Base-by-base conservation (phyloP, 2,888 invertebrate species). In the Automeris io region DNA sequence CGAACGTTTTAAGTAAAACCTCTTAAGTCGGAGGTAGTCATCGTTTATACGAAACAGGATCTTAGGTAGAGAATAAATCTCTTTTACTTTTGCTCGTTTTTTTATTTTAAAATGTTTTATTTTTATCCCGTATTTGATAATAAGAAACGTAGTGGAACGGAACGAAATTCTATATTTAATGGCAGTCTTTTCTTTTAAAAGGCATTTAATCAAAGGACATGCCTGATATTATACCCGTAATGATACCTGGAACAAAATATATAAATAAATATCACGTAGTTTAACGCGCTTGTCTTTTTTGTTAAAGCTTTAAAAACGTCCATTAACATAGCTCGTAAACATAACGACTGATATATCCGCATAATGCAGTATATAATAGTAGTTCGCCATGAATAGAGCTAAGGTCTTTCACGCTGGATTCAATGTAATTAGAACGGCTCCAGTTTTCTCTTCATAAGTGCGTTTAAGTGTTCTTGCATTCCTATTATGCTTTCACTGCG, bases 341-440 rank as follows among this genome's bases (percentile, higher is more conserved):
- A 47, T 51, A 58, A 52, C 54, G 57, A 51, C 53, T 22, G 32
- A 32, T n/a, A 6, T 16, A 29, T 9, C 9, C 8, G 19, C 19
- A 22, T 35, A 24, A 22, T 18, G 31, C 19, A 33, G n/a, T 19
- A 6, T 29, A n/a, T 37, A 61, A 65, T 64, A 70, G 69, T 62
- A 59, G 51, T 50, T 46, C 49, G 62, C 66, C 54, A 62, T 79
- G 76, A 80, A 80, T 74, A 64, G 61, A 53, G 53, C 54, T 46
- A 57, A n/a, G 54, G 67, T 62, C 66, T 77, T 77, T 80, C 72
- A 69, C 66, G 64, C 64, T 67, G 60, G 58, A 70, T 74, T 73
- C 77, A 74, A 76, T 78, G 74, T 80, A 81, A 80, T 82, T 82
- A 82, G 72, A 71, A 70, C 74, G 58, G 57, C 69, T 57, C 59